Evolutionary conservation across 2,113 vertebrate genomes (phyloP).

Genomic region (Chaetura pelagica): DNA sequence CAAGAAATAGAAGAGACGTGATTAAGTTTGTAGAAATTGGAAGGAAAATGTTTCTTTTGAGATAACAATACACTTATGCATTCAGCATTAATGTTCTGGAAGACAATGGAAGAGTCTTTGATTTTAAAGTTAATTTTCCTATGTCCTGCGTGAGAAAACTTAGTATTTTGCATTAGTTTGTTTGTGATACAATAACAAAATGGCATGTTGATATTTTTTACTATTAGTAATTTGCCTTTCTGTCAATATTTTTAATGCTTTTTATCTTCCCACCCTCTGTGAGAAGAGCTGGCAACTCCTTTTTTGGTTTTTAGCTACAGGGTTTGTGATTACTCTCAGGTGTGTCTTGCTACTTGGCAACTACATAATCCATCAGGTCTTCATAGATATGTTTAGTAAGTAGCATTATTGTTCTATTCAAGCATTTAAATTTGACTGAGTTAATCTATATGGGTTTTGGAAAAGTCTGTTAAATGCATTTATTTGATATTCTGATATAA

Average conservation of each 20-base stretch:
- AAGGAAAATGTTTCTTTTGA: slow-evolving; percentile 31
- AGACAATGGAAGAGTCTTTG: neutral
- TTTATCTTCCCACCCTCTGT: neutral
- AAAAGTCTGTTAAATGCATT: slow-evolving; percentile 58
- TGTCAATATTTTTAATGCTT: neutral
- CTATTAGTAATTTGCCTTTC: neutral
- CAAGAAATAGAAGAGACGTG: neutral
- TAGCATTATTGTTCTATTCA: slow-evolving; percentile 21
- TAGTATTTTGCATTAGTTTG: neutral
- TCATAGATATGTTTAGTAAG: neutral
- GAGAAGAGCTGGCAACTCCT: neutral
- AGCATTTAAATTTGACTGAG: slow-evolving; percentile 53
- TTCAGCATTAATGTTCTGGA: neutral
- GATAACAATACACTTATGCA: neutral
- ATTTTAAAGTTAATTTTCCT: neutral
- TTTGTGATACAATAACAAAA: neutral
- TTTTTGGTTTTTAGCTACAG: neutral
- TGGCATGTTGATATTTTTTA: neutral
- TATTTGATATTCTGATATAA: slow-evolving; percentile 73
- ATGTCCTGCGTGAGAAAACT: neutral
- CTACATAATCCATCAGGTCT: slow-evolving; percentile 18
- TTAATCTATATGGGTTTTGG: slow-evolving; percentile 45
- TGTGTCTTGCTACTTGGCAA: slow-evolving; percentile 6
- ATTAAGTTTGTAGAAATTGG: slow-evolving; percentile 16
- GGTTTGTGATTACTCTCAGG: slow-evolving; percentile 11